Conservation (phyloP, 1,140 invertebrate genomes). For the Zophobas atratus region DNA sequence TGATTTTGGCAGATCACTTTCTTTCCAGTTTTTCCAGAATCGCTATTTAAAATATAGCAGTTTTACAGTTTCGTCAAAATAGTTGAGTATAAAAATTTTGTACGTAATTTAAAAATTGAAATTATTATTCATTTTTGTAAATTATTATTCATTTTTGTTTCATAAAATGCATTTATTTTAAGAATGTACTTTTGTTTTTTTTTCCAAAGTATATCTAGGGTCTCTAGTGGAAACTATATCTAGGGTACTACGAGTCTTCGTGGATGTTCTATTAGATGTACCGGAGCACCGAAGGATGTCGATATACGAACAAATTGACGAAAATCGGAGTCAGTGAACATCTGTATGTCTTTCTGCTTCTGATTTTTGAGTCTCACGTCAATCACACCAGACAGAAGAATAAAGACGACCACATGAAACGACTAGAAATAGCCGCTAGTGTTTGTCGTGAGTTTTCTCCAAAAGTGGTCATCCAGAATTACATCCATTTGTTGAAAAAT, state of each 20-base stretch:
- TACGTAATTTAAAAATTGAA: too few relatives aligned
- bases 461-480: slow-evolving; percentile 75
- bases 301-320: slow-evolving; percentile 83
- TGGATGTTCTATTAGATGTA: slow-evolving; percentile 90
- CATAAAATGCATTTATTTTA: too few relatives aligned
- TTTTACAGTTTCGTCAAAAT: too few relatives aligned
- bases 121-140: too few relatives aligned
- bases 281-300: slow-evolving; percentile 88
- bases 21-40: too few relatives aligned
- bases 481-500: slow-evolving; percentile 78
- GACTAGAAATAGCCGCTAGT: slow-evolving; percentile 80
- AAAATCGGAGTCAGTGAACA: slow-evolving; percentile 80
- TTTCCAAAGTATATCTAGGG: too few relatives aligned
- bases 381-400: slow-evolving; percentile 68
- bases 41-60: too few relatives aligned
- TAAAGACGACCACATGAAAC: slow-evolving; percentile 59
- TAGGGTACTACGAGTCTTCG: slow-evolving; percentile 89
- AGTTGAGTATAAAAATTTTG: too few relatives aligned
- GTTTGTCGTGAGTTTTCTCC: slow-evolving; percentile 79
- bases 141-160: too few relatives aligned
- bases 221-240: slow-evolving; percentile 70
- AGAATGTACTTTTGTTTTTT: too few relatives aligned
- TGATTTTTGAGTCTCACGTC: slow-evolving; percentile 80
- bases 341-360: slow-evolving; percentile 83
- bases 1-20: too few relatives aligned